Percentiles rank a stretch among this genome's conserved stretches.
phyloP scores from a whole-genome alignment of 1,140 invertebrate species.

The Melitaea cinxia region DNA sequence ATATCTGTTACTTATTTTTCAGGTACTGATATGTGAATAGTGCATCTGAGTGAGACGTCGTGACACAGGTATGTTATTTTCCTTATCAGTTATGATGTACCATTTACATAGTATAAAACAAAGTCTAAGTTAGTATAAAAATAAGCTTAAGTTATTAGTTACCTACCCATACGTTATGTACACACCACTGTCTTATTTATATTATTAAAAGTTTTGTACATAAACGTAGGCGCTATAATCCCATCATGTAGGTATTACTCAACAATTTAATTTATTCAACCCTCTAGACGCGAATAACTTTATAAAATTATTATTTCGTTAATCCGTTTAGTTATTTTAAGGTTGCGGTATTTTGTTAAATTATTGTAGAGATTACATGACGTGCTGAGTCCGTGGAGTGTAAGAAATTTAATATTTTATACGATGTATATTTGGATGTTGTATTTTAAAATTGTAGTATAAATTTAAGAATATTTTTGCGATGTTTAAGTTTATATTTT shows the following conservation, averaged over 20 bases:
- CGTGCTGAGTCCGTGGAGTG: background rate
- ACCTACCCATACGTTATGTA: too few species aligned
- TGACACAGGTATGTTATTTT: background rate
- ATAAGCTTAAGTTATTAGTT: too few species aligned
- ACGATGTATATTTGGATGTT: background rate
- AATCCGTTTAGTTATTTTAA: constrained; percentile 19
- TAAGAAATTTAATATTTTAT: constrained; percentile 9
- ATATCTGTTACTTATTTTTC: too few species aligned
- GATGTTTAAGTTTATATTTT: too few species aligned
- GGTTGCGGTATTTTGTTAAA: constrained; percentile 4
- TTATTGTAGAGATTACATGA: constrained; percentile 8
- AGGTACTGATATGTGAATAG: background rate
- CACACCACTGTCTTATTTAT: too few species aligned
- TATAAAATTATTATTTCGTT: constrained; percentile 8
- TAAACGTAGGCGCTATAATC: background rate
- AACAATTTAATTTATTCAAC: background rate
- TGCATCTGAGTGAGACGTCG: background rate
- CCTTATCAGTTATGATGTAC: too few species aligned
- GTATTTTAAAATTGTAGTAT: background rate
- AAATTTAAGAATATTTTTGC: too few species aligned
- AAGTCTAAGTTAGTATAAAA: too few species aligned
- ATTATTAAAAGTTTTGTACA: background rate
- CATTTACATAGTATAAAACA: too few species aligned
- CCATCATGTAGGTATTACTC: background rate
- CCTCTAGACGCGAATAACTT: constrained; percentile 8